A percentile compares a stretch with the other conserved stretches of the same genome.
Evolutionary conservation across 1,140 invertebrate species (phyloP).

Genomic region (Nomia melanderi): DNA sequence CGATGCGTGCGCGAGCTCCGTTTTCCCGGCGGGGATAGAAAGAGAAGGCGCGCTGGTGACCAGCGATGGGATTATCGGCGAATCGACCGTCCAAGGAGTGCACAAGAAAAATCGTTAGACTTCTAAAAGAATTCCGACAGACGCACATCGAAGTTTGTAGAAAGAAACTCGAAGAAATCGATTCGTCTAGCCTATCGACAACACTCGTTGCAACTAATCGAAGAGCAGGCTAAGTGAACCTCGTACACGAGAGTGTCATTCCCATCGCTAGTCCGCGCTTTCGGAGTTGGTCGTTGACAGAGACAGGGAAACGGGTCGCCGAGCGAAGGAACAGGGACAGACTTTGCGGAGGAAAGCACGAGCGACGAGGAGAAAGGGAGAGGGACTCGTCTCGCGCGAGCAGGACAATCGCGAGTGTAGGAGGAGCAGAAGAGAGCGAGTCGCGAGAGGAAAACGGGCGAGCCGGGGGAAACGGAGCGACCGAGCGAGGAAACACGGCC

Average conservation of each 20-base stretch:
- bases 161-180: too few species aligned
- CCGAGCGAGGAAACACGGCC: background rate
- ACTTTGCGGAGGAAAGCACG: background rate
- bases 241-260: constrained; percentile 21
- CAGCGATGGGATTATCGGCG: constrained; percentile 34
- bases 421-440: background rate
- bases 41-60: constrained; percentile 12
- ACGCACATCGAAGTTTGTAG: too few species aligned
- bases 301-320: background rate
- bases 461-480: background rate
- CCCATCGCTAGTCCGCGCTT: constrained; percentile 33
- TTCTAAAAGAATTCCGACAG: too few species aligned
- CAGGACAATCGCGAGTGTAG: background rate
- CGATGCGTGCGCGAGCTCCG: background rate
- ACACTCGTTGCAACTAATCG: background rate
- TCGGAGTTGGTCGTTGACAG: constrained; percentile 9
- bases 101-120: too few species aligned
- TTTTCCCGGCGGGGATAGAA: constrained; percentile 34
- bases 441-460: background rate
- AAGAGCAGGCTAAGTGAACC: background rate
- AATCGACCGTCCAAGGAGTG: too few species aligned
- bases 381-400: constrained; percentile 2
- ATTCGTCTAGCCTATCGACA: too few species aligned
- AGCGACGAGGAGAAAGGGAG: constrained; percentile 5
- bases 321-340: background rate